Evolutionary conservation across 2,113 vertebrate genomes (phyloP).

Genomic region (Tylochromis polylepis): DNA sequence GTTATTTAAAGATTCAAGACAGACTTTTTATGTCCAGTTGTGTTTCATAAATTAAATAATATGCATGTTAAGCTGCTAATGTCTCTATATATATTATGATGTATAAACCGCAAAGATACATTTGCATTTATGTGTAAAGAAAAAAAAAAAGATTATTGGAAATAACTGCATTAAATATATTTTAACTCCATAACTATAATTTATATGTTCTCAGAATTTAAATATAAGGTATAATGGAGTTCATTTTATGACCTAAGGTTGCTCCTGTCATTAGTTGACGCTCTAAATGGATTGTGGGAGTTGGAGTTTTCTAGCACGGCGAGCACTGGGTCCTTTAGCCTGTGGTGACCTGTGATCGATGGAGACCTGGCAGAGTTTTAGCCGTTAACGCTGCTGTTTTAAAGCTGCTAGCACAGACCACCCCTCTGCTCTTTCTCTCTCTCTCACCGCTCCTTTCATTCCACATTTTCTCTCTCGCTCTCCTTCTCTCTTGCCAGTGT

Average conservation of each 20-base stretch:
- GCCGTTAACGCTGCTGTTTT: neutral
- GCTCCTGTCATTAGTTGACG: neutral
- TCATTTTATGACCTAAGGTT: neutral
- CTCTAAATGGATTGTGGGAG: constrained; percentile 48
- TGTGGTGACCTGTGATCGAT: constrained; percentile 39
- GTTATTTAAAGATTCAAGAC: neutral
- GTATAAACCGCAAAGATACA: neutral
- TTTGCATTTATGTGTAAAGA: neutral
- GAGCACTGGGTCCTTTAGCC: constrained; percentile 30
- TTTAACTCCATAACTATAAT: neutral
- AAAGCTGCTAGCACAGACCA: neutral
- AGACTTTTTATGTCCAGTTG: neutral
- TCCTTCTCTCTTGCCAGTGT: neutral
- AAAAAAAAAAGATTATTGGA: neutral
- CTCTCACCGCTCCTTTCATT: neutral
- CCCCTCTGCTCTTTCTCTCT: neutral
- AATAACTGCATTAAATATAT: neutral
- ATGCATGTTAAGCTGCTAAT: neutral
- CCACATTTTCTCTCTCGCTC: neutral
- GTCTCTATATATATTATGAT: neutral
- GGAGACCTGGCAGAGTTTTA: constrained; percentile 36
- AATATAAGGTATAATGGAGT: neutral
- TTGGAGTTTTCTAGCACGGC: constrained; percentile 12
- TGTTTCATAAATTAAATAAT: neutral
- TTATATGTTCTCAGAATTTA: neutral